Evolutionary conservation across 1,140 invertebrate species (phyloP).

Genomic region (Danaus plexippus): DNA sequence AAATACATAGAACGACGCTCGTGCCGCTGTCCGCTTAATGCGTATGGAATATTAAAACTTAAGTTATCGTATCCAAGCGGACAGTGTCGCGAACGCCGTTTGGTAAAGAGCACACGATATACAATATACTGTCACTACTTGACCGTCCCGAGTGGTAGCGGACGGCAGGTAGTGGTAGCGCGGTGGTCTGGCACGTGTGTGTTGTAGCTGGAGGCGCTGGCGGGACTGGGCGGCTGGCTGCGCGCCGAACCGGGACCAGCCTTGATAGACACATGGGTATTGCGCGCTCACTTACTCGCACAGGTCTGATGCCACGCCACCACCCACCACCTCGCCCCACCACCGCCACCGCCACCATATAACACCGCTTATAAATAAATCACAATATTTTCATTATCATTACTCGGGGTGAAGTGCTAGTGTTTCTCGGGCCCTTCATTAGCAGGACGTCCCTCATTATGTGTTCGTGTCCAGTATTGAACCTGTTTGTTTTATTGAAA

Average conservation of each 20-base stretch:
- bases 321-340: conserved; percentile 18
- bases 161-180: not conserved
- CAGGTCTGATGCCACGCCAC: conserved; percentile 53
- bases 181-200: conserved; percentile 31
- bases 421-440: too few species aligned
- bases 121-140: conserved; percentile 8
- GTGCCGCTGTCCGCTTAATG: too few species aligned
- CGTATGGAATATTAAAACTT: too few species aligned
- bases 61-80: too few species aligned
- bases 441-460: too few species aligned
- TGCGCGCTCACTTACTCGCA: conserved; percentile 70
- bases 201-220: conserved; percentile 69
- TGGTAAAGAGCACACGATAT: not conserved
- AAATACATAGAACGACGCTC: too few species aligned
- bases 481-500: too few species aligned
- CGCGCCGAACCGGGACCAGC: conserved; percentile 56
- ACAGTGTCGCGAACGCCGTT: too few species aligned
- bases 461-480: too few species aligned
- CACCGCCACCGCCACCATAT: conserved; percentile 4
- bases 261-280: conserved; percentile 71
- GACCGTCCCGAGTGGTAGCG: not conserved
- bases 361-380: conserved; percentile 6
- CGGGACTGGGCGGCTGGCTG: conserved; percentile 63
- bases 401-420: too few species aligned
- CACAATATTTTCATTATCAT: too few species aligned